These are phyloP conservation scores for Cepaea hortensis DNA, from an alignment of 2,888 invertebrate species.

Conservation along the genomic window DNA sequence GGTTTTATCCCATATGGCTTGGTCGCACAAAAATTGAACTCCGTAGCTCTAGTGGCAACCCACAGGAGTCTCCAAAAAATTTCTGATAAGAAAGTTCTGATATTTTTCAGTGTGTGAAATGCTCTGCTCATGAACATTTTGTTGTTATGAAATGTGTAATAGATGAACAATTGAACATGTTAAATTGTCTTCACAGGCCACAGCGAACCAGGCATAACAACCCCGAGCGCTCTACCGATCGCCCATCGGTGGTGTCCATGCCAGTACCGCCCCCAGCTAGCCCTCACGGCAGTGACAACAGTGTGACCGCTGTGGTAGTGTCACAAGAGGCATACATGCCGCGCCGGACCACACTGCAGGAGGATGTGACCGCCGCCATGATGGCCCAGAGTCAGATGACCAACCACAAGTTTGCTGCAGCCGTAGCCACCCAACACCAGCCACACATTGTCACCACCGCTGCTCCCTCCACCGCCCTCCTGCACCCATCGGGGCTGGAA, in stretches of 20 bases:
- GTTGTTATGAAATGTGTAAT: background rate
- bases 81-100: background rate
- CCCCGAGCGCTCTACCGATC: conserved; percentile 31
- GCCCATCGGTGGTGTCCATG: conserved; percentile 13
- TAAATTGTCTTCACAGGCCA: background rate
- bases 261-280: conserved; percentile 29
- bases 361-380: background rate
- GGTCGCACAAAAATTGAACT: too few relatives aligned
- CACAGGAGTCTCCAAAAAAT: too few relatives aligned
- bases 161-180: background rate
- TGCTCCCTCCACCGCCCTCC: conserved; percentile 11
- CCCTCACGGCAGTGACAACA: conserved; percentile 31
- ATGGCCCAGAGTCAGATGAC: conserved; percentile 7
- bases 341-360: conserved; percentile 6
- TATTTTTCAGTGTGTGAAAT: background rate
- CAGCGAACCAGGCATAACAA: conserved; percentile 24
- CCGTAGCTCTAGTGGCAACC: too few relatives aligned
- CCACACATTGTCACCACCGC: conserved; percentile 16
- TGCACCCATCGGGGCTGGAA: conserved; percentile 22
- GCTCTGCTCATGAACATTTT: background rate
- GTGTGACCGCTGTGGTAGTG: background rate
- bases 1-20: too few relatives aligned
- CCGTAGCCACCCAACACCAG: conserved; percentile 37
- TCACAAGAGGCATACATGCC: conserved; percentile 32
- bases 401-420: conserved; percentile 32